Evolutionary conservation across 2,888 invertebrate genomes (phyloP).

Genomic region (Latrodectus hesperus): DNA sequence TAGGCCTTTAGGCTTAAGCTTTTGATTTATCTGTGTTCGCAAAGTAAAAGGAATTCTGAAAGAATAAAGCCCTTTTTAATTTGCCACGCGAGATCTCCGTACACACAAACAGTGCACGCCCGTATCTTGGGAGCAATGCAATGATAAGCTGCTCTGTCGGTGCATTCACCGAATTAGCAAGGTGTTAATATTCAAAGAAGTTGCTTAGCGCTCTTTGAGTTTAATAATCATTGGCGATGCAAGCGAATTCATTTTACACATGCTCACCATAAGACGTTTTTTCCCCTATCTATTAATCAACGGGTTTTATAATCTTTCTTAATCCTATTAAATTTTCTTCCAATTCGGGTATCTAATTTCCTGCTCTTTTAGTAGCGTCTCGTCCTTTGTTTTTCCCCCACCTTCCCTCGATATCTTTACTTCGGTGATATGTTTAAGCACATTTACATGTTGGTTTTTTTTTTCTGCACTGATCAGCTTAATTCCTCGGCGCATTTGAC

Average conservation of each 20-base stretch:
- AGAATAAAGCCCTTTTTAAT: too few relatives aligned
- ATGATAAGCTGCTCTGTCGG: not conserved
- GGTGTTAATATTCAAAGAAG: not conserved
- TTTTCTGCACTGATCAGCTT: conserved; percentile 61
- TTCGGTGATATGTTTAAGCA: conserved; percentile 34
- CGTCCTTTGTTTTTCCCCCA: conserved; percentile 42
- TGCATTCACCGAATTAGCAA: not conserved
- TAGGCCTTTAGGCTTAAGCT: too few relatives aligned
- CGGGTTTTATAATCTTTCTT: conserved; percentile 63
- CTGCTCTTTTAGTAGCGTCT: conserved; percentile 56
- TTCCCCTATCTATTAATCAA: conserved; percentile 67
- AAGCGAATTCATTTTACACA: conserved; percentile 52
- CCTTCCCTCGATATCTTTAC: conserved; percentile 37
- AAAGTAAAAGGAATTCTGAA: too few relatives aligned
- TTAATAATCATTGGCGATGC: conserved; percentile 15
- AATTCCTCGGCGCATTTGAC: conserved; percentile 51
- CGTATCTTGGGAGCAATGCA: not conserved
- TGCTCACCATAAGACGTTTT: conserved; percentile 39
- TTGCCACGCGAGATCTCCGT: too few relatives aligned
- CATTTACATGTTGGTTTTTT: conserved; percentile 50
- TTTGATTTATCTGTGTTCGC: too few relatives aligned
- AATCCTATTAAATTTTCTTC: conserved; percentile 68
- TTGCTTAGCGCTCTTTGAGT: not conserved
- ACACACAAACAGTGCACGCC: not conserved
- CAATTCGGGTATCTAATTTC: conserved; percentile 64